phyloP scores from a whole-genome alignment of 92 coral and sea anemone species.

The Siderastrea siderea region DNA sequence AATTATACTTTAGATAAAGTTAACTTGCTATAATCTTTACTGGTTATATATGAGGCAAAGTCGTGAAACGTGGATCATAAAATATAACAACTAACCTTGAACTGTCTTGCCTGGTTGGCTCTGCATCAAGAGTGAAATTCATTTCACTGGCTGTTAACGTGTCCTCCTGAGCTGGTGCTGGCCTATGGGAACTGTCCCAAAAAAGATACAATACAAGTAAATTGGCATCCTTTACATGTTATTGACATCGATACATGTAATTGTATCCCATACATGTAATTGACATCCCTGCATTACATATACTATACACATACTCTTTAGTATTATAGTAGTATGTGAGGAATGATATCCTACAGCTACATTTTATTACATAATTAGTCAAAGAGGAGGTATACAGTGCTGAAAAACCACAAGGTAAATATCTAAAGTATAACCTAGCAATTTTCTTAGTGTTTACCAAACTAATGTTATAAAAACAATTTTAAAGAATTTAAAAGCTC shows the following conservation, averaged over 20 bases:
- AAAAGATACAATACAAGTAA: neutral
- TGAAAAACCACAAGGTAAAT: too few relatives aligned
- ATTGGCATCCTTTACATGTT: neutral
- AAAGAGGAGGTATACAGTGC: too few relatives aligned
- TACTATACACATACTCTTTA: too few relatives aligned
- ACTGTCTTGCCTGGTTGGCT: neutral
- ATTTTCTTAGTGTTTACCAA: too few relatives aligned
- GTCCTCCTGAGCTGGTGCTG: neutral
- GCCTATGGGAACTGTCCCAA: neutral
- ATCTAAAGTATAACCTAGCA: too few relatives aligned
- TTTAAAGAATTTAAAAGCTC: too few relatives aligned
- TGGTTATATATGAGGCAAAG: neutral
- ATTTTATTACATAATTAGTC: too few relatives aligned
- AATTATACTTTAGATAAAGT: too few relatives aligned
- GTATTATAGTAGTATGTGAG: too few relatives aligned
- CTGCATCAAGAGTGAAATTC: neutral
- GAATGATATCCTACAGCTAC: too few relatives aligned
- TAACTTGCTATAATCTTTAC: too few relatives aligned
- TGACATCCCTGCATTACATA: neutral
- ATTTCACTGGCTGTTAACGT: conserved; percentile 29
- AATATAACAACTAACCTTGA: neutral
- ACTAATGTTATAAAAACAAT: too few relatives aligned
- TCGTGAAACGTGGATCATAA: neutral
- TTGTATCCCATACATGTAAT: neutral
- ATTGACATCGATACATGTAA: neutral